Base-by-base conservation (phyloP, 2,113 vertebrate genomes). In the Bujurquina vittata region DNA sequence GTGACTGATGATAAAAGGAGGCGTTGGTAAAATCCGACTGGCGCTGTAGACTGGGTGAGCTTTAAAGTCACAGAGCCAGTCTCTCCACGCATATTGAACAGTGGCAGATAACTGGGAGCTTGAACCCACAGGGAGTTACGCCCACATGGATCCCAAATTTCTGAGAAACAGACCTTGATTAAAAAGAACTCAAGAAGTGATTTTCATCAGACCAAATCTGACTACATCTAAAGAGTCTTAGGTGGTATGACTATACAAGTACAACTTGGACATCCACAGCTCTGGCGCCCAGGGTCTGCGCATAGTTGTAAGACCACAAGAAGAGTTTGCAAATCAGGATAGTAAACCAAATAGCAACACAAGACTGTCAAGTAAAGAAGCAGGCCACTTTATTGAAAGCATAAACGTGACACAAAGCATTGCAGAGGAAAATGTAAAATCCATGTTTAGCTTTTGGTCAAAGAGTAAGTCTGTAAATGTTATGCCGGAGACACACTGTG, bases 11-110 rank as follows among this genome's bases (percentile, higher is more conserved):
- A 93, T 61, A 69, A 98, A 99, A 0, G 96, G 94, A 20, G 97
- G 96, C 0, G 96, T 97, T 0, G 98, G 98, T 86, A 99, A 91
- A 31, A 85, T 2, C n/a, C 77, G 8, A 14, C 60, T 67, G 37
- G 58, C 6, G 57, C 96, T 95, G 90, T 99, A 99, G 23, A 98
- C 49, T 0, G 95, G 94, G 54, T 97, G 99, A 40, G 91, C 90
- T 88, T 96, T 96, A 57, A 97, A 97, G 8, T 94, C 90, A 29
- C 98, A 99, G 5, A 97, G 97, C 97, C 97, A 98, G 17, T 97
- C 94, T 0, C 31, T 94, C 98, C 98, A 99, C 11, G 97, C 97
- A 0, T 99, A 99, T 22, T 97, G 96, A 40, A 31, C 10, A 0
- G 0, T 7, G 69, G 91, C n/a, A 0, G 52, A 83, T 83, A 99